Base-by-base conservation (phyloP, 2,888 invertebrate genomes). In the Platycnemis pennipes region DNA sequence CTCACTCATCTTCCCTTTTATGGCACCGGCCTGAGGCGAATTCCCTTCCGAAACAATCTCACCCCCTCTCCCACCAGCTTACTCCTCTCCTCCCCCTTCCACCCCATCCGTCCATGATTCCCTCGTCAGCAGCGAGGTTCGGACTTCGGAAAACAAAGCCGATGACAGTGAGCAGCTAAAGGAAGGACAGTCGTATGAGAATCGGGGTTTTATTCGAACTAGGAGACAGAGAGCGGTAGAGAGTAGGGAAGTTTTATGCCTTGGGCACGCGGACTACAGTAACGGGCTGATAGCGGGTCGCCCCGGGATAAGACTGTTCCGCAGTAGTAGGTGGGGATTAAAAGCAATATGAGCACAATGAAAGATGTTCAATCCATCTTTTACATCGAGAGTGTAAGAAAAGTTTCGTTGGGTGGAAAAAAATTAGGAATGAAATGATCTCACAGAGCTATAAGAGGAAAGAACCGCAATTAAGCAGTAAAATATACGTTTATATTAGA, bases 121-220 rank as follows among this genome's bases (percentile, higher is more conserved):
- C 44, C 44, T 42, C 44, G 49, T 31, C 22, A 63, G 44, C 44
- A 42, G 37, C 19, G 26, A 44, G 63, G 56, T 69, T 91, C 91
- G 91, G 91, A 91, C 91, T 91, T 77, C 37, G 77, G 56, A 44
- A 91, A 91, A 91, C 91, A 56, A 91, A 49, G 91, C 49, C 63
- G 49, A 91, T 91, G 91, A 42, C 37, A 77, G 31, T 37, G 77
- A 16, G 77, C 37, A 26, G 77, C 77, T 5, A 13, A 77, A 7
- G 77, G 77, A 8, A 77, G 1, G n/a, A 26, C 37, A 37, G 37
- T 37, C 37, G 77, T 77, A 77, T 37, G 77, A 37, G 77, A 37
- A n/a, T 77, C 77, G 77, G n/a, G 37, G 11, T 37, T 37, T 37
- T 1, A n/a, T 53, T 19, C 49, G 49, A 16, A 49, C 22, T 63